Base-by-base conservation (phyloP, 2,888 invertebrate species). In the Neoitamus cyanurus region DNA sequence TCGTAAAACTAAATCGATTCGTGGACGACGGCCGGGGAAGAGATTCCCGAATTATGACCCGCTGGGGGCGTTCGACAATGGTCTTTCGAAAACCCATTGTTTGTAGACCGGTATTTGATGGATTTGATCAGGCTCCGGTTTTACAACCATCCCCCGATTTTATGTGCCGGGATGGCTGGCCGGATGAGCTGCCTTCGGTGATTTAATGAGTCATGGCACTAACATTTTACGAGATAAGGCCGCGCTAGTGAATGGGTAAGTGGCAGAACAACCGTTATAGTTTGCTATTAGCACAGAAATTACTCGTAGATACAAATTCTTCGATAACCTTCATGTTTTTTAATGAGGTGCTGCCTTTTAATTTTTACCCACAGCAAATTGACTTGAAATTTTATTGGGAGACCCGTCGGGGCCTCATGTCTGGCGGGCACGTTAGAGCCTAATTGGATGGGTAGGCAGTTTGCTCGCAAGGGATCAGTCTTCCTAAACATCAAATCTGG, bases 1-100 rank as follows among this genome's bases (percentile, higher is more conserved):
- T 28, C 78, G 9, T 78, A 78, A 78, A 78, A 48, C 34, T 78
- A 58, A 78, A 78, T 78, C 78, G 78, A 78, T 78, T 58, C 15
- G 31, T 9, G 25, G 78, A 28, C 31, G 9, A 58, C 20, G 58
- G 15, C 58, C 20, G 20, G 9, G 25, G 25, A 25, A 58, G 20
- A 58, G 9, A 58, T 58, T 42, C 58, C 58, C 20, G 58, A 58
- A 58, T 58, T 25, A 58, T 58, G 58, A 58, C 25, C 25, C 25
- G 58, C 9, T 58, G 6, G 20, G 25, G 58, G 25, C 20, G 58
- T 25, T 58, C 20, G 20, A 7, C 7, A 7, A 20, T 1, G 20
- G 58, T 25, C 25, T 9, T 48, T 58, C 58, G 20, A 58, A 58
- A 58, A 25, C 9, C 58, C 58, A 58, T 58, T 58, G 58, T 58